Base-by-base conservation (phyloP, 2,888 invertebrate genomes). In the Scaptomyza reducta region DNA sequence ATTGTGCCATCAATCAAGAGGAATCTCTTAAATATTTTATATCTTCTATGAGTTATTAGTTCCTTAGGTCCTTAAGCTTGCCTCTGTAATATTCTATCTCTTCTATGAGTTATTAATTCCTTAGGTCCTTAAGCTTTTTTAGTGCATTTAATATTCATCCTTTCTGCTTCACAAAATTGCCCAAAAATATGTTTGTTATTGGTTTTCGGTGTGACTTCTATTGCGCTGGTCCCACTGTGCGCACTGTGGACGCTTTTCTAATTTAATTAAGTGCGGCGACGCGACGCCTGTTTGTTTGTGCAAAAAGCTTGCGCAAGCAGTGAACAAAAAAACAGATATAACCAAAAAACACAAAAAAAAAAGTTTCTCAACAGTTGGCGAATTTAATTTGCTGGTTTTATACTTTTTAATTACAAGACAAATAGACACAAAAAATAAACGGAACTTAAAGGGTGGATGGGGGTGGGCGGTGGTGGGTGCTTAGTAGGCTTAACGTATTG, bases 391-490 rank as follows among this genome's bases (percentile, higher is more conserved):
- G 86, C 83, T 79, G 73, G 86, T 79, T 79, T 87, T 87, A 71
- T 85, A 87, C 88, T 87, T 82, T 87, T 82, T 82, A 82, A 82
- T 82, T 82, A 87, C 84, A 79, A 76, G 83, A 85, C 82, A 85
- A 81, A 86, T 83, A 80, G 78, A 81, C 60, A 35, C n/a, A 35
- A 69, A 65, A 67, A 64, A 66, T 58, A 69, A 64, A 57, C 47
- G 62, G 38, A 60, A 33, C 72, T 63, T 54, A 55, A 58, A 27
- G 61, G 41, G 38, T 16, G 33, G 25, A 2, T 11, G 10, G 14
- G 38, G 14, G 13, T 18, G 11, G 11, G 22, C 9, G 1, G 10
- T 9, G 5, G 13, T 9, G 9, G n/a, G 3, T 3, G 22, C 4
- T 7, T 47, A 22, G 3, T 16, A 10, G 35, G 9, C 49, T 40